Conservation (phyloP, 2,797 vertebrate species). For the Coracias cyanogaster region DNA sequence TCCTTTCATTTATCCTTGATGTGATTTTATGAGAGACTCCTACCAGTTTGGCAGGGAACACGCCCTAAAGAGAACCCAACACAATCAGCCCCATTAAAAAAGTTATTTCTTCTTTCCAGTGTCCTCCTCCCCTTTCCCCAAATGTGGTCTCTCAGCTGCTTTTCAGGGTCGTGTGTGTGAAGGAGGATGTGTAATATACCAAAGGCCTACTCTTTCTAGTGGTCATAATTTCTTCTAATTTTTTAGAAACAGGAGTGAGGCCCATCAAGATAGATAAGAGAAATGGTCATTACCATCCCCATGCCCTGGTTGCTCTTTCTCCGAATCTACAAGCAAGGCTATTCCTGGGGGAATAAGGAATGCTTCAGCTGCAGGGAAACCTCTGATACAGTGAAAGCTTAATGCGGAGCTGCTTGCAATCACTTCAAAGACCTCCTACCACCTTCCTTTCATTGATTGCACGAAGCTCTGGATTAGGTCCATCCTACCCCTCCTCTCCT, state of each 20-base stretch:
- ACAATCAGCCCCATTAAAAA: conserved; percentile 46
- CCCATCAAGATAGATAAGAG: not conserved
- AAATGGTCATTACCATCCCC: not conserved
- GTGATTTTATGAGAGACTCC: conserved; percentile 72
- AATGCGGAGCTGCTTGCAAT: not conserved
- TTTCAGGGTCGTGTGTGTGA: not conserved
- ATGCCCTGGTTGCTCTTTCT: not conserved
- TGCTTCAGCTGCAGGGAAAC: conserved; percentile 1
- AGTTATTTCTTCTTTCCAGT: not conserved
- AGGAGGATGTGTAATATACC: not conserved
- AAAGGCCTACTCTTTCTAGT: conserved; percentile 19
- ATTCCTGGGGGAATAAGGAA: not conserved
- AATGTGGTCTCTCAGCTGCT: conserved; percentile 11
- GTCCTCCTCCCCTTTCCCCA: not conserved
- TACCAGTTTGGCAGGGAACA: conserved; percentile 57
- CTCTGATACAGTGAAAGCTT: not conserved
- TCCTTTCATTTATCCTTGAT: conserved; percentile 28
- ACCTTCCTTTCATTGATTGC: not conserved
- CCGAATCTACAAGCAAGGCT: not conserved
- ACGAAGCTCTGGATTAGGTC: not conserved
- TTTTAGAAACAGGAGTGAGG: not conserved
- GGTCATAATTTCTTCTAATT: not conserved
- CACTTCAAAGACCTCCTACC: not conserved
- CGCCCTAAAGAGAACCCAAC: conserved; percentile 66
- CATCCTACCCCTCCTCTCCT: not conserved